Conservation (phyloP, 2,888 invertebrate genomes). For the Drosophila atroscutellata region DNA sequence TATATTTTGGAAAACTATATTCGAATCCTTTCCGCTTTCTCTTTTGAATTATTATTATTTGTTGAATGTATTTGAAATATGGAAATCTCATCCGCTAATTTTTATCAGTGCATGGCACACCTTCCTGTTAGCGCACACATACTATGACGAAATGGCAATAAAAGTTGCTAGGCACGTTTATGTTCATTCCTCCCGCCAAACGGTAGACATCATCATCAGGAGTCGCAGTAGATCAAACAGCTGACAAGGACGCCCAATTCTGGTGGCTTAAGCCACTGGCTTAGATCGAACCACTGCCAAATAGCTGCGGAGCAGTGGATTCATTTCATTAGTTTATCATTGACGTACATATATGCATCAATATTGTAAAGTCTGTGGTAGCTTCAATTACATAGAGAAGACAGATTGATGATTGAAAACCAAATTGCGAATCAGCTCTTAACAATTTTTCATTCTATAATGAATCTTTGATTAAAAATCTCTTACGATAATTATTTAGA, state of each 20-base stretch:
- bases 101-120: constrained; percentile 36
- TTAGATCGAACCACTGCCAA: constrained; percentile 6
- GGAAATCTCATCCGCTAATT: background rate
- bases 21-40: background rate
- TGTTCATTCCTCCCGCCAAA: constrained; percentile 43
- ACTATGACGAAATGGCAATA: constrained; percentile 49
- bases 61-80: background rate
- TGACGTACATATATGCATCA: constrained; percentile 14
- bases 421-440: background rate
- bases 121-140: constrained; percentile 20
- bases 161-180: constrained; percentile 71
- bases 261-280: constrained; percentile 26
- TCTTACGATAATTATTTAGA: background rate
- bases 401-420: background rate
- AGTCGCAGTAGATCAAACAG: constrained; percentile 71
- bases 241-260: constrained; percentile 44
- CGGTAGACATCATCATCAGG: constrained; percentile 41
- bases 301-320: constrained; percentile 25
- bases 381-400: background rate
- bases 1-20: background rate
- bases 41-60: background rate
- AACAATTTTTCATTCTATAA: background rate
- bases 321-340: constrained; percentile 58
- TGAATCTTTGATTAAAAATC: background rate
- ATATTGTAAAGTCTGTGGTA: constrained; percentile 32